Base-by-base conservation (phyloP, 2,797 vertebrate species). In the Pseudochirops corinnae region DNA sequence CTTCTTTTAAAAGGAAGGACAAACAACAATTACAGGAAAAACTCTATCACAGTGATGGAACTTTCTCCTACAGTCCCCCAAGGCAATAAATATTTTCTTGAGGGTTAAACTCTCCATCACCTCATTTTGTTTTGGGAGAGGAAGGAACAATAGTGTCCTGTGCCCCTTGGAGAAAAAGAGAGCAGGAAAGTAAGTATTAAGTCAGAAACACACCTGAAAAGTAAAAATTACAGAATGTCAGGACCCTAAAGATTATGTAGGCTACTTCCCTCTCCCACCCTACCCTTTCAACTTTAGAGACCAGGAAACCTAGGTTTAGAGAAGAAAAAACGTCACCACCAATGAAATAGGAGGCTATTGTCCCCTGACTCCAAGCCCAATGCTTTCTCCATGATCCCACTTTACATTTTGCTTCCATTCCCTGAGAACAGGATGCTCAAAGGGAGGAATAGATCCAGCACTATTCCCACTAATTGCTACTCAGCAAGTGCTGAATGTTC, bases 391-490 rank as follows among this genome's bases (percentile, higher is more conserved):
- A 28, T 0, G 29, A 33, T 29, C 29, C 29, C 29, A 24, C 0
- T 55, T 11, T 52, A 58, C 55, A 52, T 91, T 62, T 87, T 87
- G 39, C 90, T 12, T 33, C 29, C 52, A 87, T 67, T 82, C 56
- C 46, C 39, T 46, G 39, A 50, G 31, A 50, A 21, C 21, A 16
- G 1, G 93, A 55, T 74, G 10, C 50, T 60, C 29, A 0, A 1
- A 28, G 33, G 52, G 5, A 39, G 21, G 39, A 16, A 33, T 1
- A 58, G n/a, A 67, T 29, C 46, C 67, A 39, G 16, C n/a, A 0
- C 46, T 94, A 93, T 53, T 82, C 95, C 53, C 62, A 93, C 94
- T 97, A 94, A 97, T 96, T 96, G 94, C 82, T 82, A 87, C 67
- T 96, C 93, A 57, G 92, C 55, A 94, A 95, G 92, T 1, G 46